A percentile compares a stretch with the other conserved stretches of the same genome.
These are phyloP conservation scores for Rhyacophila brunnea DNA, from an alignment of 1,140 invertebrate genomes.

Conservation along the genomic window DNA sequence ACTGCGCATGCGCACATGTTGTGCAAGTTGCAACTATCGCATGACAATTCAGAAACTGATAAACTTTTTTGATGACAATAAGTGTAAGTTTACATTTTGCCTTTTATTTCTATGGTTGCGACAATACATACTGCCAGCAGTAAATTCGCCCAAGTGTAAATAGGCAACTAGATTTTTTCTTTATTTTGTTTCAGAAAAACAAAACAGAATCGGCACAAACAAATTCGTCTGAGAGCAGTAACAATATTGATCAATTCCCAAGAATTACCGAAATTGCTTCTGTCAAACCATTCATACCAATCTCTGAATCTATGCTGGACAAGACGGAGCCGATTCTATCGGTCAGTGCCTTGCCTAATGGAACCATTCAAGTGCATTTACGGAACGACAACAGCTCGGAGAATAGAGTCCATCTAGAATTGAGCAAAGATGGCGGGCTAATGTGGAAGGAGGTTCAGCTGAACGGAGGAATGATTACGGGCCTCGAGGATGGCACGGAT, in stretches of 20 bases:
- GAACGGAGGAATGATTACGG: constrained; percentile 43
- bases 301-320: constrained; percentile 36
- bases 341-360: constrained; percentile 48
- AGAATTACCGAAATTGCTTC: too few species aligned
- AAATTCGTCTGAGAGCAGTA: constrained; percentile 9
- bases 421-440: constrained; percentile 47
- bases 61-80: too few species aligned
- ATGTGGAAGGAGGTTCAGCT: constrained; percentile 45
- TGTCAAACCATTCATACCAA: constrained; percentile 39
- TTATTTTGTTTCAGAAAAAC: too few species aligned
- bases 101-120: too few species aligned
- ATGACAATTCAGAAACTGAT: too few species aligned
- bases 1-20: too few species aligned
- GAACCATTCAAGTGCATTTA: constrained; percentile 48
- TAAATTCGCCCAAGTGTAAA: too few species aligned
- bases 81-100: too few species aligned
- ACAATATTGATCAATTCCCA: too few species aligned
- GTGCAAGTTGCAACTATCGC: too few species aligned
- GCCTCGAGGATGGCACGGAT: constrained; percentile 47
- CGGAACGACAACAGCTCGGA: constrained; percentile 44
- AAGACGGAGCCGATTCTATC: constrained; percentile 43
- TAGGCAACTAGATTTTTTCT: too few species aligned
- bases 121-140: too few species aligned
- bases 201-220: not conserved
- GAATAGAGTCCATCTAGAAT: constrained; percentile 46